Conservation (phyloP, 2,113 vertebrate genomes). For the Notechis scutatus region DNA sequence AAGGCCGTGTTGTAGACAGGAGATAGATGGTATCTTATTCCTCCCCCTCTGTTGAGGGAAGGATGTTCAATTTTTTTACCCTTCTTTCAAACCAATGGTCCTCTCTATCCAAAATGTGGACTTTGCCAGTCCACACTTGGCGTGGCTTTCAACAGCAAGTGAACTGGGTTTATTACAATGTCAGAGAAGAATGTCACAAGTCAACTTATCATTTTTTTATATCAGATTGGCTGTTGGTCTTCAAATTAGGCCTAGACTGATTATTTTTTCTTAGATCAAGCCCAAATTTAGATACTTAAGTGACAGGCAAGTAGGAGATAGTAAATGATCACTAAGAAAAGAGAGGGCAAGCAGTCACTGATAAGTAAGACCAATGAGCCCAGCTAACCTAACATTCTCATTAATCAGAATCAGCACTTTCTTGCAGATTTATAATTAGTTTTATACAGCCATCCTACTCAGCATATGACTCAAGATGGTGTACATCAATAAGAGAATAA, state of each 20-base stretch:
- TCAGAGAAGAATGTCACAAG: background rate
- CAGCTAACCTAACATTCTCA: background rate
- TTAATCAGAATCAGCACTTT: background rate
- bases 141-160: background rate
- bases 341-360: background rate
- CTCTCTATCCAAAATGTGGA: background rate
- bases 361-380: background rate
- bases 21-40: background rate
- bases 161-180: background rate
- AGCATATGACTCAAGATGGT: background rate
- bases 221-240: background rate
- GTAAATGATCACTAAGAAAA: background rate
- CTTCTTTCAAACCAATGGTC: background rate
- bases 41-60: background rate
- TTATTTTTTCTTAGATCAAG: background rate
- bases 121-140: background rate
- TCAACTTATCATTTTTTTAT: no score
- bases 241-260: background rate
- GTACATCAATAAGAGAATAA: background rate
- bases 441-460: background rate
- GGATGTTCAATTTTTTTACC: background rate
- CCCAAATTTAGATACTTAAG: background rate
- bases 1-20: background rate
- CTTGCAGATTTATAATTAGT: background rate
- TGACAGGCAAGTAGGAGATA: background rate